Evolutionary conservation across 2,888 invertebrate genomes (phyloP).

Genomic region (Eupithecia exiguata): DNA sequence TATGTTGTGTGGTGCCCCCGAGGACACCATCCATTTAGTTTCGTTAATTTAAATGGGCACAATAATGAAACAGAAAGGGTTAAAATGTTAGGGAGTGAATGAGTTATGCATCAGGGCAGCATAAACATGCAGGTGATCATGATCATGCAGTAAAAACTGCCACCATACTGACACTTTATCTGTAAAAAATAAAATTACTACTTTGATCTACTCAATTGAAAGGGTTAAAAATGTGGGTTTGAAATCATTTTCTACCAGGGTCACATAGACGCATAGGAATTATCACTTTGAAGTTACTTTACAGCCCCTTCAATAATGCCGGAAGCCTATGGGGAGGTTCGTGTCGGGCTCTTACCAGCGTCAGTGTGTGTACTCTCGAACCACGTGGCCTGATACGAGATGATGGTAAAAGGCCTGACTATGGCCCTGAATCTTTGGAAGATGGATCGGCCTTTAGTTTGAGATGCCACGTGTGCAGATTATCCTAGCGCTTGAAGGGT

Average conservation of each 20-base stretch:
- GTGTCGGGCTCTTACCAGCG: not conserved
- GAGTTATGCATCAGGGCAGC: constrained; percentile 3
- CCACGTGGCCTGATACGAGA: too few relatives aligned
- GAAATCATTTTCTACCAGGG: constrained; percentile 1
- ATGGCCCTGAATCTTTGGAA: too few relatives aligned
- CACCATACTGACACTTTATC: not conserved
- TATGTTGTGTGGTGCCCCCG: too few relatives aligned
- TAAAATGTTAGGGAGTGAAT: constrained; percentile 5
- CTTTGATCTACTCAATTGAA: not conserved
- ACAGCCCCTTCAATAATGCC: not conserved
- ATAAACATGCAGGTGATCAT: not conserved
- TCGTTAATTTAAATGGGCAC: too few relatives aligned
- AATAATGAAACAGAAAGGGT: not conserved
- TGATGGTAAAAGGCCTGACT: too few relatives aligned
- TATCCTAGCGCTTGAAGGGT: too few relatives aligned
- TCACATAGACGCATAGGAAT: not conserved
- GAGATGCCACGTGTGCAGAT: too few relatives aligned
- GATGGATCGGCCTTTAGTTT: too few relatives aligned
- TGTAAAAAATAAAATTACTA: not conserved
- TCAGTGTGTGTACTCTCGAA: too few relatives aligned
- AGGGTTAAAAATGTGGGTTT: not conserved
- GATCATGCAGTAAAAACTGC: not conserved
- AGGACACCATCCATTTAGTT: not conserved
- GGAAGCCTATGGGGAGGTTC: not conserved
- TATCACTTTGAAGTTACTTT: not conserved